Evolutionary conservation across 1,140 invertebrate genomes (phyloP).

Genomic region (Euwallacea similis): DNA sequence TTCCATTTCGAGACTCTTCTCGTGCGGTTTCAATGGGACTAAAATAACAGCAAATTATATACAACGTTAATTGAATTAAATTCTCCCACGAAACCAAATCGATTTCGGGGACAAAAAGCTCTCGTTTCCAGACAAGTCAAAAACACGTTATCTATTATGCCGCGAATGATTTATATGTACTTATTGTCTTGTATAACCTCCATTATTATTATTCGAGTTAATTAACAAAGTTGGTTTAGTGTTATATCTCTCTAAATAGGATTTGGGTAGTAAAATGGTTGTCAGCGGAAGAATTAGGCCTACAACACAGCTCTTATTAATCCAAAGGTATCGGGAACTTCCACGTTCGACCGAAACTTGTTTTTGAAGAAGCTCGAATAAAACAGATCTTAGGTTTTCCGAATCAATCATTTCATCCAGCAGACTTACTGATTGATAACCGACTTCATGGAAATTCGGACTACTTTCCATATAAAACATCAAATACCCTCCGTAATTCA

Average conservation of each 20-base stretch:
- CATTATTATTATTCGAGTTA: conserved; percentile 20
- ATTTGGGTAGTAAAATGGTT: too few species aligned
- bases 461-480: conserved; percentile 23
- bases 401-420: too few species aligned
- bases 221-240: conserved; percentile 21
- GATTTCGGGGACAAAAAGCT: conserved; percentile 14
- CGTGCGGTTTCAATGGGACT: conserved; percentile 17
- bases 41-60: conserved; percentile 23
- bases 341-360: too few species aligned
- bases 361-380: too few species aligned
- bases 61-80: conserved; percentile 26
- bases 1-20: conserved; percentile 25
- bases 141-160: conserved; percentile 27
- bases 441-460: conserved; percentile 5
- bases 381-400: too few species aligned
- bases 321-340: too few species aligned
- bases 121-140: conserved; percentile 20
- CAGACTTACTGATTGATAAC: too few species aligned
- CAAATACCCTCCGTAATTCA: conserved; percentile 7
- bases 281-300: too few species aligned
- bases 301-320: too few species aligned
- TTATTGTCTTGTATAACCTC: conserved; percentile 15
- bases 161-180: conserved; percentile 22
- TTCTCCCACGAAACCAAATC: conserved; percentile 16
- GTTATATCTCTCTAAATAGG: too few species aligned